Evolutionary conservation across 2,888 invertebrate genomes (phyloP).

Genomic region (Labia minor): DNA sequence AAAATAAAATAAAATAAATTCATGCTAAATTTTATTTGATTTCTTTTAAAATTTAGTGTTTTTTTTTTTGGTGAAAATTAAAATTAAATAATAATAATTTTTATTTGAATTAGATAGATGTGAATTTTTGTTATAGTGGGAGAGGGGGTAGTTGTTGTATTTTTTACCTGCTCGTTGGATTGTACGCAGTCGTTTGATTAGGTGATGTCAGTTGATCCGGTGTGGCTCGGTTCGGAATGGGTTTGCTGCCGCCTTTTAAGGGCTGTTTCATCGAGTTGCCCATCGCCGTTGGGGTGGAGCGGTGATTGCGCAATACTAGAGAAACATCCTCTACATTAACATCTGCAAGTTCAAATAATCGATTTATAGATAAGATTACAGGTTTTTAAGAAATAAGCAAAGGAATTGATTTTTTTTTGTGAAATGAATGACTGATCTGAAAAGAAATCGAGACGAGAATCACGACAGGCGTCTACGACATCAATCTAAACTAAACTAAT

Average conservation of each 20-base stretch:
- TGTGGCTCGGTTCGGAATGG: constrained; percentile 67
- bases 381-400: neutral
- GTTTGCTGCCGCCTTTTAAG: constrained; percentile 74
- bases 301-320: constrained; percentile 62
- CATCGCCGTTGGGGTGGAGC: constrained; percentile 59
- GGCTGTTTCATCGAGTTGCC: constrained; percentile 67
- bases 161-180: constrained; percentile 38
- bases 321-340: constrained; percentile 23
- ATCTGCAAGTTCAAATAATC: constrained; percentile 20
- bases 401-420: constrained; percentile 19
- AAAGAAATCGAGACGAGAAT: too few relatives aligned
- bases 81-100: constrained; percentile 23
- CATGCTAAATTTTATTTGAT: constrained; percentile 14
- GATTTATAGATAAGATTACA: constrained; percentile 15
- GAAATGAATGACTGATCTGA: too few relatives aligned
- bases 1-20: too few relatives aligned
- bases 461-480: too few relatives aligned
- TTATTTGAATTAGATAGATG: constrained; percentile 19
- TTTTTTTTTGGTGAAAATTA: constrained; percentile 20
- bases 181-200: constrained; percentile 30
- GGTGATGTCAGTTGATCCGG: constrained; percentile 60
- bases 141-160: neutral
- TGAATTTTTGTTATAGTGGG: neutral
- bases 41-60: constrained; percentile 20
- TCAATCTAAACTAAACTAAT: too few relatives aligned